A percentile compares a stretch with the other conserved stretches of the same genome.
phyloP scores from a whole-genome alignment of 2,888 invertebrate genomes.

The Argynnis bischoffii region DNA sequence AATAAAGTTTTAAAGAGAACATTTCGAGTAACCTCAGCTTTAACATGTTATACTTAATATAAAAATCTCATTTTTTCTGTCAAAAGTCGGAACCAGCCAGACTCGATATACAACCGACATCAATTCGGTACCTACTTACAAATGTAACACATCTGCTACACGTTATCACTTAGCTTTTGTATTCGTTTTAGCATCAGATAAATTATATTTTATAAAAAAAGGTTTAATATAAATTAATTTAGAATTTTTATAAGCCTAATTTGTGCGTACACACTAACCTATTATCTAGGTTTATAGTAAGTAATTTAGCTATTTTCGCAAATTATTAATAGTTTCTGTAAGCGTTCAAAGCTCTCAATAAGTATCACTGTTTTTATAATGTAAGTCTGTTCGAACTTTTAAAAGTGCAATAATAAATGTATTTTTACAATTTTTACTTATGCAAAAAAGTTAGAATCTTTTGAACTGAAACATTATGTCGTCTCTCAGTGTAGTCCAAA shows the following conservation, averaged over 20 bases:
- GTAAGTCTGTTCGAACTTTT: too few relatives aligned
- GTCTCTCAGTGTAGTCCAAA: too few relatives aligned
- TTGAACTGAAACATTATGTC: too few relatives aligned
- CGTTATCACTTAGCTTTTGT: constrained; percentile 1
- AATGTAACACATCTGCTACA: not conserved
- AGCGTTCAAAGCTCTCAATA: not conserved
- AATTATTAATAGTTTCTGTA: too few relatives aligned
- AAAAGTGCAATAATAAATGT: too few relatives aligned
- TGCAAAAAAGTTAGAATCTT: too few relatives aligned
- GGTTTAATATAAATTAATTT: constrained; percentile 5
- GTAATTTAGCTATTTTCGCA: too few relatives aligned
- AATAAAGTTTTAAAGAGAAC: constrained; percentile 17
- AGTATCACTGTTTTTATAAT: too few relatives aligned
- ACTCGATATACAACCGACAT: constrained; percentile 14
- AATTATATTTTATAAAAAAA: not conserved
- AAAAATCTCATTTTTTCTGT: not conserved
- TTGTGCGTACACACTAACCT: not conserved
- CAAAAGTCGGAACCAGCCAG: constrained; percentile 24
- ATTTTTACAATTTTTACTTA: too few relatives aligned
- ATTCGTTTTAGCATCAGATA: not conserved
- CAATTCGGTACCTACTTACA: constrained; percentile 1
- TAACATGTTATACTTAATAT: not conserved
- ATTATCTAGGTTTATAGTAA: not conserved
- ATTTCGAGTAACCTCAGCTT: constrained; percentile 1
- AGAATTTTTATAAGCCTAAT: not conserved